Evolutionary conservation across 2,113 vertebrate genomes (phyloP).

Genomic region (Gorsachius goisagi): DNA sequence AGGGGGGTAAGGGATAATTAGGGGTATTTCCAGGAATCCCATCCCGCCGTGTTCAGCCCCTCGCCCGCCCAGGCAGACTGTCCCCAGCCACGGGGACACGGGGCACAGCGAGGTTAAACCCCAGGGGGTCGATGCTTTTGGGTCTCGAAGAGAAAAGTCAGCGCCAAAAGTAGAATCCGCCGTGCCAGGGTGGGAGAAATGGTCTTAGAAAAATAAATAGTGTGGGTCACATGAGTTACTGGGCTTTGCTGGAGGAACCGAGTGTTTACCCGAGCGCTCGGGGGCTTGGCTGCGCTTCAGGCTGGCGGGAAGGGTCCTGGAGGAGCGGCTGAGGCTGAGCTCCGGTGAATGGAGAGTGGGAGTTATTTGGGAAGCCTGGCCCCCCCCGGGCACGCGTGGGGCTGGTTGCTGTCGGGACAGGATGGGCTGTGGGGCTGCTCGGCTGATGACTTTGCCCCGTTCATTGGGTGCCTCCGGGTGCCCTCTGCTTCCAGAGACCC

Average conservation of each 20-base stretch:
- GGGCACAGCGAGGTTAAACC: fast-evolving
- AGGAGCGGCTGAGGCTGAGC: not conserved
- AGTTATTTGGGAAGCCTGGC: not conserved
- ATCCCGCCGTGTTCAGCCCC: not conserved
- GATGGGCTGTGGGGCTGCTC: not conserved
- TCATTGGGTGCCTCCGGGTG: not conserved
- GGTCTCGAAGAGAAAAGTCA: not conserved
- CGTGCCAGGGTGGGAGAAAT: not conserved
- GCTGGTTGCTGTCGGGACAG: not conserved
- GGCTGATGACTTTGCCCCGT: not conserved
- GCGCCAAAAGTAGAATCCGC: not conserved
- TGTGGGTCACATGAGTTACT: not conserved
- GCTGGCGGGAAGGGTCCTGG: not conserved
- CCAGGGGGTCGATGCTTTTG: not conserved
- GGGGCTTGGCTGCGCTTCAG: not conserved
- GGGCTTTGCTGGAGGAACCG: not conserved
- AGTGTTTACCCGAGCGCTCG: not conserved
- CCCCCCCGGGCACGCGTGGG: fast-evolving
- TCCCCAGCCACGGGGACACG: not conserved
- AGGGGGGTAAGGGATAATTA: not conserved
- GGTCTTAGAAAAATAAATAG: not conserved
- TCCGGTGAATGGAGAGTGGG: not conserved
- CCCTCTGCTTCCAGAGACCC: not conserved
- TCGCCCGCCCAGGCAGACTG: not conserved
- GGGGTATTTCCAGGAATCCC: not conserved